A percentile compares a stretch with the other conserved stretches of the same genome.
These are phyloP conservation scores for Dipodomys ordii DNA, from an alignment of 2,113 vertebrate species.

Conservation along the genomic window DNA sequence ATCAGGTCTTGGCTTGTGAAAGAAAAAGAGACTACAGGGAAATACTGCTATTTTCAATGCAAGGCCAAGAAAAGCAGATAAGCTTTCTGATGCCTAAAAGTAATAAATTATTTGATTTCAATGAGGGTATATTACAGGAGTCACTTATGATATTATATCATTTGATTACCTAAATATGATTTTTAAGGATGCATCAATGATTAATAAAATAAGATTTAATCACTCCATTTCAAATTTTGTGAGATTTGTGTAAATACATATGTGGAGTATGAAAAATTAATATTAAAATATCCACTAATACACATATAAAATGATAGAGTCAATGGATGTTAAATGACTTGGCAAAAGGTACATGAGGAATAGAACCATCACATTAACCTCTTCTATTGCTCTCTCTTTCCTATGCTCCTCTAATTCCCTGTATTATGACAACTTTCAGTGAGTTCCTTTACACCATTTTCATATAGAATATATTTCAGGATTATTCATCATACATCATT, in stretches of 20 bases:
- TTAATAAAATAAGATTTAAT: not conserved
- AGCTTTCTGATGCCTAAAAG: not conserved
- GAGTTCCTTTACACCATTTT: too few relatives aligned
- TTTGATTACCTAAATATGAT: not conserved
- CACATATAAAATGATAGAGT: not conserved
- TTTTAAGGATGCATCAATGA: not conserved
- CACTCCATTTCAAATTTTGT: not conserved
- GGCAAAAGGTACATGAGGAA: too few relatives aligned
- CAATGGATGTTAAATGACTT: not conserved
- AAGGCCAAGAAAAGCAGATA: not conserved
- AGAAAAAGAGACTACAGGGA: not conserved
- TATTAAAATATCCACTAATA: not conserved
- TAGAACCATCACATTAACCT: too few relatives aligned
- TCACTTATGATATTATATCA: not conserved
- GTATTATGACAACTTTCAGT: too few relatives aligned
- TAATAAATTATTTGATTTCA: not conserved
- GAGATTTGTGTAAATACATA: not conserved
- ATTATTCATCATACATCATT: too few relatives aligned
- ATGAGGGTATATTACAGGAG: not conserved
- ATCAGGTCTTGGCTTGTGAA: not conserved
- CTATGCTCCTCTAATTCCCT: too few relatives aligned
- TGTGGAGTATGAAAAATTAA: not conserved
- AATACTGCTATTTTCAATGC: not conserved
- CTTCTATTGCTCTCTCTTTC: too few relatives aligned
- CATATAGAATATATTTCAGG: too few relatives aligned